These are phyloP conservation scores for Zosterops pallidus DNA, from an alignment of 2,113 vertebrate genomes.

Conservation along the genomic window DNA sequence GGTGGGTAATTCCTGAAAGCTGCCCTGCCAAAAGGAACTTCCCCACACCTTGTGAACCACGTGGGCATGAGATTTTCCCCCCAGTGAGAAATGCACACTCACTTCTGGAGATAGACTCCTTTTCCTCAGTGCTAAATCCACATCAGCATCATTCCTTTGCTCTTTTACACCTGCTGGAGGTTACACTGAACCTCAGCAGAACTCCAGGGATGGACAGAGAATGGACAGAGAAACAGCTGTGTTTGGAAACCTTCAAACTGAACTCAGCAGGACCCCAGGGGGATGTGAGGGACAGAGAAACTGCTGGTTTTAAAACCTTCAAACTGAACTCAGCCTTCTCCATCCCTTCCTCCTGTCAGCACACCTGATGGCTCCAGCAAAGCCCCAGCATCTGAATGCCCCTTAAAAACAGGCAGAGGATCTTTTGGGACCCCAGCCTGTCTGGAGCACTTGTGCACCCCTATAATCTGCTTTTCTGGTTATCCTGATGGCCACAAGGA, in stretches of 20 bases:
- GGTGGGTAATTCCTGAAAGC: neutral
- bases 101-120: neutral
- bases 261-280: neutral
- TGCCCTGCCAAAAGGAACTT: neutral
- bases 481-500: neutral
- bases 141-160: fast-evolving
- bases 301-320: neutral
- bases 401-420: neutral
- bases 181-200: neutral
- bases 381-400: fast-evolving
- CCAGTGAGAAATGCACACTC: neutral
- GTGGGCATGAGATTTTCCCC: fast-evolving
- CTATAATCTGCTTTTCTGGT: neutral
- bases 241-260: neutral
- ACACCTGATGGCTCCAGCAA: neutral
- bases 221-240: neutral
- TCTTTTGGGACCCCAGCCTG: neutral
- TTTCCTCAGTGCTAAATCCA: neutral
- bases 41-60: fast-evolving
- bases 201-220: neutral
- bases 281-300: neutral
- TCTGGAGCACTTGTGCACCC: neutral
- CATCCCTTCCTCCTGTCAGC: neutral
- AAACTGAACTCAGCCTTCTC: neutral
- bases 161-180: neutral